Evolutionary conservation across 92 coral and sea anemone genomes (phyloP).

Genomic region (Palythoa grandiflora): DNA sequence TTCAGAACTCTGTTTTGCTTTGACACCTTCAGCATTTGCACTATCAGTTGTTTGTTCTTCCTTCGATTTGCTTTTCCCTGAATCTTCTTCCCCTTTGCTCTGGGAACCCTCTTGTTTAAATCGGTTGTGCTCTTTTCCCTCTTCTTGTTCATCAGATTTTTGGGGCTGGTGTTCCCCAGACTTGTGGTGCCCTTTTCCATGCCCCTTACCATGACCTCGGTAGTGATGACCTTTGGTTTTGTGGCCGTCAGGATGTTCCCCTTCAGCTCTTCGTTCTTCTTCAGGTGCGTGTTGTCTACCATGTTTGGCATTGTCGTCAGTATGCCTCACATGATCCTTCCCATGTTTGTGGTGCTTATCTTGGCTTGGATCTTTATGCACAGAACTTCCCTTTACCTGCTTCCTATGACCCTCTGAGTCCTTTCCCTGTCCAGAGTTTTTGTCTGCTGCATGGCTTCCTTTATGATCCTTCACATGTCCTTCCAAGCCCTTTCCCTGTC

Average conservation of each 20-base stretch:
- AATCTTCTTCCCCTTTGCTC: constrained; percentile 15
- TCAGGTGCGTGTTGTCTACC: constrained; percentile 14
- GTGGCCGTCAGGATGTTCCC: constrained; percentile 40
- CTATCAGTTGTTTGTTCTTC: neutral
- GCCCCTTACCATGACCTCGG: constrained; percentile 31
- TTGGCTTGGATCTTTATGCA: constrained; percentile 27
- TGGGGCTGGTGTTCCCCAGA: constrained; percentile 34
- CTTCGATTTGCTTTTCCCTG: constrained; percentile 12
- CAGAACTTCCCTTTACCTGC: constrained; percentile 24
- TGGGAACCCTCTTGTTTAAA: neutral
- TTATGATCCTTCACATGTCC: neutral
- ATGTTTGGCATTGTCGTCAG: constrained; percentile 20
- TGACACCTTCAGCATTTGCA: neutral
- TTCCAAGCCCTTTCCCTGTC: no score
- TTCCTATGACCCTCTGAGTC: constrained; percentile 36
- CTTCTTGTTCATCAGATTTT: constrained; percentile 30
- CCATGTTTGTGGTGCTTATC: constrained; percentile 42
- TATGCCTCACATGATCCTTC: constrained; percentile 18
- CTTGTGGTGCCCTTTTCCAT: constrained; percentile 42
- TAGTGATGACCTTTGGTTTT: constrained; percentile 22
- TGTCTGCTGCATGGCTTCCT: constrained; percentile 1
- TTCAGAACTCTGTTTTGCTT: constrained; percentile 1
- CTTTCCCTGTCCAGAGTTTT: constrained; percentile 31
- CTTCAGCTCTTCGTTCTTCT: constrained; percentile 19
- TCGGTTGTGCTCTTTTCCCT: constrained; percentile 13